Base-by-base conservation (phyloP, 2,888 invertebrate genomes). In the Amiota communis region DNA sequence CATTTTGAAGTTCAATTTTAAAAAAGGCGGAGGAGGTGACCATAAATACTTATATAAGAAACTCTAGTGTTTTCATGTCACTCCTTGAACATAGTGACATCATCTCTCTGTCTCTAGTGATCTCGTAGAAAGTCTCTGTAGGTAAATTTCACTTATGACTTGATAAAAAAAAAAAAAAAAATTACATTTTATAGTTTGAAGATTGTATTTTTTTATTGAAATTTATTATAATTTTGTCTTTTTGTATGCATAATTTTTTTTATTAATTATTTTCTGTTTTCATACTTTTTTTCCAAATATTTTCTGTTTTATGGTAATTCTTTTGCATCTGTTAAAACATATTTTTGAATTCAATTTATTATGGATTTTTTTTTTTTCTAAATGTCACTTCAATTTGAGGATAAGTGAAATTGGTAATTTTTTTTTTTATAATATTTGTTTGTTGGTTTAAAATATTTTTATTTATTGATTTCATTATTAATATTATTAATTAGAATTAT, bases 211-310 rank as follows among this genome's bases (percentile, higher is more conserved):
- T 36, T 74, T 73, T 69, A 72, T 76, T 76, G 70, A 65, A 72
- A 72, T 69, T 71, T 75, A 72, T 67, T 72, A n/a, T n/a, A n/a
- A n/a, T n/a, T n/a, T n/a, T n/a, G n/a, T n/a, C 17, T 65, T 76
- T 74, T 72, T 59, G 51, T 64, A 71, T 74, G 65, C 64, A 70
- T 73, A 68, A 70, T 71, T 72, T 71, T 68, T n/a, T 71, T 68
- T 61, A 72, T 75, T 74, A 76, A 73, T 48, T 67, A 71, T 75
- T 72, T 77, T 74, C 48, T 20, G 15, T 17, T 74, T 59, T n/a
- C n/a, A n/a, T n/a, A n/a, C 74, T 75, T 72, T 59, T 76, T 76
- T 72, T n/a, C n/a, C 79, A 76, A 56, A 77, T 79, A 80, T 81
- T 75, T 77, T 76, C 23, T 79, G 78, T 77, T 77, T 81, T 74